These are phyloP conservation scores for Oreochromis niloticus DNA, from an alignment of 2,113 vertebrate genomes.

Conservation along the genomic window DNA sequence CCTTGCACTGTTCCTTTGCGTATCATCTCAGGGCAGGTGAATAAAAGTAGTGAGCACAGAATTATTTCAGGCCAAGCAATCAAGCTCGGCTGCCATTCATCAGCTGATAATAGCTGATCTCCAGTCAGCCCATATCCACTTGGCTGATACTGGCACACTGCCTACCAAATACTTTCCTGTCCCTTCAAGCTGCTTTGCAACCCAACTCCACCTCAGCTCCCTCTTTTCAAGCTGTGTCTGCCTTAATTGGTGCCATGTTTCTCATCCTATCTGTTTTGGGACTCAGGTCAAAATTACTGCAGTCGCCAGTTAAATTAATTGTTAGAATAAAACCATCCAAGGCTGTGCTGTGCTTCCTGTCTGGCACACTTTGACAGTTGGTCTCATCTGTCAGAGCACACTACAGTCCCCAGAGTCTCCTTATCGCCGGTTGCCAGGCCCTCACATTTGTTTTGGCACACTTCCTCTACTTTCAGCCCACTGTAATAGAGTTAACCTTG, in stretches of 20 bases:
- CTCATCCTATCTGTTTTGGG: neutral
- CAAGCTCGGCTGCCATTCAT: neutral
- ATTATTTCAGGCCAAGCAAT: neutral
- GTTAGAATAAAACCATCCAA: neutral
- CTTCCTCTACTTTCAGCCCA: conserved; percentile 9
- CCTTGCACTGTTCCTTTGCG: neutral
- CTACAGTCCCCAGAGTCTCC: neutral
- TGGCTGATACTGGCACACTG: neutral
- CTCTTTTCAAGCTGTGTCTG: neutral
- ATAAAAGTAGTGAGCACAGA: neutral
- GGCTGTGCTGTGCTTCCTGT: neutral
- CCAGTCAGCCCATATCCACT: neutral
- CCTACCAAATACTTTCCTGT: neutral
- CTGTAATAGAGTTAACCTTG: neutral
- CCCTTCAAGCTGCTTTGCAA: neutral
- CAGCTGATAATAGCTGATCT: neutral
- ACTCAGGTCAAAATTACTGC: neutral
- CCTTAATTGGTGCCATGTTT: neutral
- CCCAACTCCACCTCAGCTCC: neutral
- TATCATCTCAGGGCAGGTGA: neutral
- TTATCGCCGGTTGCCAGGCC: conserved; percentile 17
- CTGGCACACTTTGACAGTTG: neutral
- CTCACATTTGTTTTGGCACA: conserved; percentile 1
- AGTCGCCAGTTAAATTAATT: neutral
- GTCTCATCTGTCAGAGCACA: neutral